A percentile compares a stretch with the other conserved stretches of the same genome.
These are phyloP conservation scores for Chionoecetes opilio DNA, from an alignment of 1,140 invertebrate species.

Conservation along the genomic window DNA sequence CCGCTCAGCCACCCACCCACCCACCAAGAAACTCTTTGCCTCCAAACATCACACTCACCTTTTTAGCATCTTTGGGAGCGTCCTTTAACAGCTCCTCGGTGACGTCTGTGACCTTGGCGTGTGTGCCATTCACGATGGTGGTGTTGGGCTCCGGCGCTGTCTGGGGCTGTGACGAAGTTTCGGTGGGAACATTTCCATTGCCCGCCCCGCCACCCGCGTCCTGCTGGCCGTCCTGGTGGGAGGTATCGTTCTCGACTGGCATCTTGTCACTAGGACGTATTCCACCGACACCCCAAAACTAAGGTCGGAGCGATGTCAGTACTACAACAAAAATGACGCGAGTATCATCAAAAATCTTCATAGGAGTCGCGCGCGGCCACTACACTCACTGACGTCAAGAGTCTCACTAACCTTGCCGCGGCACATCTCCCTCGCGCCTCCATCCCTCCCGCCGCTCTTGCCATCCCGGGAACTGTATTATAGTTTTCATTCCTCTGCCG, in stretches of 20 bases:
- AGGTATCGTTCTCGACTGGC: slow-evolving; percentile 71
- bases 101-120: slow-evolving; percentile 50
- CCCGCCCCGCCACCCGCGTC: slow-evolving; percentile 57
- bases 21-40: neutral
- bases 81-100: slow-evolving; percentile 62
- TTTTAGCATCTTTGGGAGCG: slow-evolving; percentile 69
- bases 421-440: neutral
- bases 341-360: slow-evolving; percentile 69
- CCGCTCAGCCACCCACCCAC: slow-evolving; percentile 20
- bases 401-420: slow-evolving; percentile 58
- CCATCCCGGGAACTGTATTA: slow-evolving; percentile 9
- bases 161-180: slow-evolving; percentile 47
- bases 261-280: slow-evolving; percentile 45
- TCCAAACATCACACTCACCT: slow-evolving; percentile 54
- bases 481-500: slow-evolving; percentile 35
- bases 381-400: slow-evolving; percentile 69
- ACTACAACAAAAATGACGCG: slow-evolving; percentile 48
- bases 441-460: slow-evolving; percentile 31
- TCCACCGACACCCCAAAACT: slow-evolving; percentile 58
- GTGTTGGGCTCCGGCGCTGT: slow-evolving; percentile 54
- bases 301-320: slow-evolving; percentile 44
- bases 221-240: slow-evolving; percentile 67
- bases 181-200: slow-evolving; percentile 62
- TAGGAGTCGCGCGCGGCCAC: slow-evolving; percentile 50
- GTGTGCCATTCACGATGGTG: slow-evolving; percentile 71